Conservation (phyloP, 1,140 invertebrate genomes). For the Drosophila seguyi region DNA sequence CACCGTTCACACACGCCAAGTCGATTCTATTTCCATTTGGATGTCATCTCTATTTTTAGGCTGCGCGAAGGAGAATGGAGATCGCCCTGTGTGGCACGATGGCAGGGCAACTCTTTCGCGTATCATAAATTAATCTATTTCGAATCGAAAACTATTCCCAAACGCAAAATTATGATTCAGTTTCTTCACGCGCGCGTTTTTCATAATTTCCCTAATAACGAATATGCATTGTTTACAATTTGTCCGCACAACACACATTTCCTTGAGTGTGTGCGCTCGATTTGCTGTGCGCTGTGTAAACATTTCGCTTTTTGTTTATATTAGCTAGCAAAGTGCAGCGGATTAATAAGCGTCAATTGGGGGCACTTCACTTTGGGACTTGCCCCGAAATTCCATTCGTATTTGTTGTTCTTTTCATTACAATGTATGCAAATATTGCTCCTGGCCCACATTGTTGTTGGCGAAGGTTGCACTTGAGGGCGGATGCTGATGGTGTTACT, state of each 20-base stretch:
- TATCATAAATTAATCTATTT: conserved; percentile 46
- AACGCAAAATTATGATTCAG: conserved; percentile 27
- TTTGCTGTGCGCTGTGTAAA: conserved; percentile 30
- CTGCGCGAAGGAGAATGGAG: conserved; percentile 7
- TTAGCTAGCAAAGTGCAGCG: conserved; percentile 38
- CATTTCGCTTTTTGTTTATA: conserved; percentile 45
- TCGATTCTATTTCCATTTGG: conserved; percentile 53
- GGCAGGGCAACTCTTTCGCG: conserved; percentile 26
- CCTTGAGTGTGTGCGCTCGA: conserved; percentile 34
- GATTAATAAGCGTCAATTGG: conserved; percentile 49
- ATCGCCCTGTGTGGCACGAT: conserved; percentile 46
- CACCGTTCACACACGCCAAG: conserved; percentile 25
- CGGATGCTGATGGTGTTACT: background rate
- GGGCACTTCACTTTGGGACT: conserved; percentile 47
- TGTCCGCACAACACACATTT: conserved; percentile 8
- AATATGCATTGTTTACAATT: conserved; percentile 36
- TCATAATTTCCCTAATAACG: conserved; percentile 21
- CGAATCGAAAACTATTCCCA: conserved; percentile 31
- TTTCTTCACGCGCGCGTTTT: conserved; percentile 4
- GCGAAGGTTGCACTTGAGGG: conserved; percentile 6
- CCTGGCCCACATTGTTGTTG: conserved; percentile 24
- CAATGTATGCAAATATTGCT: conserved; percentile 26
- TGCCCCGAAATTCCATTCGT: conserved; percentile 5
- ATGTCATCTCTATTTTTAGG: conserved; percentile 79
- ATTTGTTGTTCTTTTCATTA: background rate